Percentiles rank a stretch among this genome's conserved stretches.
phyloP scores from a whole-genome alignment of 2,113 vertebrate genomes.

The Microcebus murinus region DNA sequence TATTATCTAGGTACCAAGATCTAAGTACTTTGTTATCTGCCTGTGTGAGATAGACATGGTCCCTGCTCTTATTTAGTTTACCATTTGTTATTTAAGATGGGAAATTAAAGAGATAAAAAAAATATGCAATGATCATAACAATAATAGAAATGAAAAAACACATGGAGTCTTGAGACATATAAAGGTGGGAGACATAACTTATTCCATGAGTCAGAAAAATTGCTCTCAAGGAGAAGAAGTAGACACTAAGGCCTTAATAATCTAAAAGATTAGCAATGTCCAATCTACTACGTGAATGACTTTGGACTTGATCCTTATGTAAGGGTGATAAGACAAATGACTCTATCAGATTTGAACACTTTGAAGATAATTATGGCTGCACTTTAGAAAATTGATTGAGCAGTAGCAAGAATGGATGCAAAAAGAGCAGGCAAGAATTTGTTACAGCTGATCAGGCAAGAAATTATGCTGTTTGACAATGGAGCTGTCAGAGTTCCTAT shows the following conservation, averaged over 20 bases:
- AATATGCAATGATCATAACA: not conserved
- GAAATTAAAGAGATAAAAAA: not conserved
- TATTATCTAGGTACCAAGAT: no score
- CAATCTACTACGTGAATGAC: not conserved
- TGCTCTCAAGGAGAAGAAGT: not conserved
- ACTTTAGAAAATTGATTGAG: not conserved
- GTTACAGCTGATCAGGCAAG: not conserved
- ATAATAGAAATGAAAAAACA: not conserved
- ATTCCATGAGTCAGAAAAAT: not conserved
- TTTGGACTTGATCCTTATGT: not conserved
- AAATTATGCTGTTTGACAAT: not conserved
- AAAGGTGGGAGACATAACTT: not conserved
- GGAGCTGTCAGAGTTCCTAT: no score
- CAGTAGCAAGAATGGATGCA: not conserved
- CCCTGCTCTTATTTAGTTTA: not conserved
- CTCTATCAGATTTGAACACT: not conserved
- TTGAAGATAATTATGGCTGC: not conserved
- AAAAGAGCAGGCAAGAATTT: not conserved
- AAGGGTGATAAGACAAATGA: not conserved
- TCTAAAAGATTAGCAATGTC: not conserved
- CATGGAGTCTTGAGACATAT: not conserved
- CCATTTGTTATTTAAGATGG: not conserved
- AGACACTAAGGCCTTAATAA: not conserved
- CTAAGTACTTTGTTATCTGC: not conserved
- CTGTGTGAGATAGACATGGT: not conserved